Evolutionary conservation across 2,797 vertebrate species (phyloP), one percentile per base, ranked within the genome.

Genomic region (Parauchenoglanis punctatus): DNA sequence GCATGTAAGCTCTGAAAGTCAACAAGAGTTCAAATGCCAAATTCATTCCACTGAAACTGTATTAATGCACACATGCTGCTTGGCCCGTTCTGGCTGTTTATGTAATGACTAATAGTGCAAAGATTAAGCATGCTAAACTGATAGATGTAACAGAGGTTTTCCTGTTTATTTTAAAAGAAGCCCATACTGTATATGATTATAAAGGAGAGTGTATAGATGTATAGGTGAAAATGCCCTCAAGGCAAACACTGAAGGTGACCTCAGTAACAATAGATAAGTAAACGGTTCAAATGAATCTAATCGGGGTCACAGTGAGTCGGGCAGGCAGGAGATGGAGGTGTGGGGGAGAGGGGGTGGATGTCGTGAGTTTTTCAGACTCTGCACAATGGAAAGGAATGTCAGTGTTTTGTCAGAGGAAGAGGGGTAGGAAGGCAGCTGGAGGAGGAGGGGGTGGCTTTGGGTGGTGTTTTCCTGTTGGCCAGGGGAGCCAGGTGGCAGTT

Each of bases 301-400:
- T 54, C 58, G 23, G 13, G 25, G 83, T 89, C 0, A 49, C n/a
- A 76, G 58, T 52, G 73, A 88, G 23, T 81, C 18, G n/a, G 15
- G 23, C 49, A 4, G 76, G 65, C 61, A 18, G 58, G 73, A 83
- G 85, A 54, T 7, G 68, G 13, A 65, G 15, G 25, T 52, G 84
- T 20, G 44, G 72, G 72, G 81, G 13, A 15, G 63, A 54, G 46
- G 86, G 80, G 73, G 63, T 6, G 13, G 82, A 82, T 82, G 73
- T 80, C 86, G 84, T 89, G 90, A 89, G 86, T 81, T 89, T 90
- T 88, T 91, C 83, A 80, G 72, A 63, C 84, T 81, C 83, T 73
- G 65, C 78, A 93, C 93, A 94, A 93, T 91, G 91, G 91, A 93
- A 89, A 87, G 92, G 91, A 94, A 93, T 93, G 92, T 70, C 85